Evolutionary conservation across 2,113 vertebrate genomes (phyloP), one percentile per base, ranked within the genome.

Genomic region (Eidolon helvum): DNA sequence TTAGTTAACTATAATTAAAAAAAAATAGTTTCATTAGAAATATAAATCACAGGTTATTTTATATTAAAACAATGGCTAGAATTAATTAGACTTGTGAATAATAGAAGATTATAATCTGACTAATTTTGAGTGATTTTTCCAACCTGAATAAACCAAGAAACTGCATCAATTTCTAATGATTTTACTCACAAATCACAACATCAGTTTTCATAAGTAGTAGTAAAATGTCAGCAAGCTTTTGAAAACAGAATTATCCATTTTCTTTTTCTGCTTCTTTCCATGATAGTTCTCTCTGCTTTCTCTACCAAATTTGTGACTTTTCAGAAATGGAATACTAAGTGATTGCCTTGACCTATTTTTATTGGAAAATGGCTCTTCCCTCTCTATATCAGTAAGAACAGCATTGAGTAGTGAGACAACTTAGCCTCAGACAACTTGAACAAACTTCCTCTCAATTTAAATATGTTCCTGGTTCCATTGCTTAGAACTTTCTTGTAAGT

Each of bases 51-150:
- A 26, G 55, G 9, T 79, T 80, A 66, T 86, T 86, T 86, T 66
- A 40, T 90, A 85, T 50, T 79, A 79, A 61, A 61, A 74, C 24
- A 84, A 66, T 9, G 79, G 30, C 50, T 19, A 78, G 63, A 85
- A 71, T 91, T 77, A 85, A 83, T 90, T 69, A 82, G 33, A 53
- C 53, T 85, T 91, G 11, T 95, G 71, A 95, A 79, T 86, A 57
- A 33, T 69, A 55, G 38, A 71, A 86, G 11, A 53, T 79, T 63
- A 61, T 78, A 53, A 78, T 71, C 30, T 28, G 43, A 95, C 43
- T 84, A 43, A 79, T 91, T 61, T 86, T 86, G 63, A 71, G 19
- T 90, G 45, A 78, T 59, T 85, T 95, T 77, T 69, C 40, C 50
- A 90, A 59, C 15, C 53, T 63, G 40, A 84, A 30, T 91, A 91